Evolutionary conservation across 2,888 invertebrate genomes (phyloP).

Genomic region (Xanthorhoe designata): DNA sequence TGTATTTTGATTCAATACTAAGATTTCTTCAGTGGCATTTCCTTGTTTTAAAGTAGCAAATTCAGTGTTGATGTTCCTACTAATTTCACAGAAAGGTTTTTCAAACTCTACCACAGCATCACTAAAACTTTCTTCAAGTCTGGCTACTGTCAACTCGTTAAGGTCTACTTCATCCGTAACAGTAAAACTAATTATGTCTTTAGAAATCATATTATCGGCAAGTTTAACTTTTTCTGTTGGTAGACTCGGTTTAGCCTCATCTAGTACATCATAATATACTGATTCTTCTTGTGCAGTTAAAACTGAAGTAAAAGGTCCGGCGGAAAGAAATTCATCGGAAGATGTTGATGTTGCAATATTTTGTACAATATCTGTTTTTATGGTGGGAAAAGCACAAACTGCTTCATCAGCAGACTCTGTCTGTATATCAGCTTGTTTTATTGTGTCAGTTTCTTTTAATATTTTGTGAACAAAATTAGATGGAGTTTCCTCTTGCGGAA

Average conservation of each 20-base stretch:
- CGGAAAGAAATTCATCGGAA: neutral
- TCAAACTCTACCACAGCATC: neutral
- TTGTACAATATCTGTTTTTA: neutral
- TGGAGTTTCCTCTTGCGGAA: neutral
- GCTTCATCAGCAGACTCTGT: too few relatives aligned
- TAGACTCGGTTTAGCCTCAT: neutral
- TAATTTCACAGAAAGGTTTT: neutral
- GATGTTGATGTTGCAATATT: neutral
- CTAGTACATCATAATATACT: neutral
- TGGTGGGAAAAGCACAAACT: neutral
- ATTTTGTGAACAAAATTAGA: neutral
- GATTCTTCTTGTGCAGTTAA: neutral
- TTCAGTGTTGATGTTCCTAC: neutral
- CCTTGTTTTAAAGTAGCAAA: neutral
- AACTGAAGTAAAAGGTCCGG: neutral
- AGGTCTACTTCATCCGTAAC: neutral
- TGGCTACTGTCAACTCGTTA: neutral
- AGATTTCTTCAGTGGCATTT: neutral
- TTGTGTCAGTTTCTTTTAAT: neutral
- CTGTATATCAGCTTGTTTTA: neutral
- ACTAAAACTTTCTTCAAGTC: neutral
- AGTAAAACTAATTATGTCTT: neutral
- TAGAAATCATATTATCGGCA: too few relatives aligned
- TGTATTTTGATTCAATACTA: neutral
- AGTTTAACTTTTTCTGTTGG: neutral